Conservation (phyloP, 1,140 invertebrate species). For the Zaprionus nigranus region DNA sequence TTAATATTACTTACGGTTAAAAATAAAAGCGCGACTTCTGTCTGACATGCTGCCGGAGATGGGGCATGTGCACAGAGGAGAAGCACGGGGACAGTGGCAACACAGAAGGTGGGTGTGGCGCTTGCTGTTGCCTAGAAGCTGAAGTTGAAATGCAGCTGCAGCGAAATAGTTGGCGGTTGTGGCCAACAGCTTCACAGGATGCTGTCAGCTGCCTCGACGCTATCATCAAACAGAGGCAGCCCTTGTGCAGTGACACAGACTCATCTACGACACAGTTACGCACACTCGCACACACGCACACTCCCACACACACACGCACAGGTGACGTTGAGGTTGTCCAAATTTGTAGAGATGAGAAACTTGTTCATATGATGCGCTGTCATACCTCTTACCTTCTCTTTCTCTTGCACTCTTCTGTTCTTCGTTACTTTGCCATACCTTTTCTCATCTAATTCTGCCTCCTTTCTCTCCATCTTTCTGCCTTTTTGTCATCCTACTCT, state of each 20-base stretch:
- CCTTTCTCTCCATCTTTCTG: not conserved
- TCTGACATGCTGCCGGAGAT: slow-evolving; percentile 50
- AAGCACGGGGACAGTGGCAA: not conserved
- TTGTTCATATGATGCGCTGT: not conserved
- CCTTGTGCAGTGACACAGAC: not conserved
- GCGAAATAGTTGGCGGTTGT: slow-evolving; percentile 41
- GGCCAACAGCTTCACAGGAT: slow-evolving; percentile 29
- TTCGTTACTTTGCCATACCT: too few species aligned
- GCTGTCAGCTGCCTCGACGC: slow-evolving; percentile 32
- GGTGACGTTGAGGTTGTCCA: not conserved
- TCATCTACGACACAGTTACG: not conserved
- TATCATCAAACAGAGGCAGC: slow-evolving; percentile 21
- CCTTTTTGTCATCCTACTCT: not conserved
- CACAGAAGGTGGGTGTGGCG: not conserved
- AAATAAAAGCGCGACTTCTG: slow-evolving; percentile 73
- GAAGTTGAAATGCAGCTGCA: slow-evolving; percentile 19
- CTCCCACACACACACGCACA: not conserved
- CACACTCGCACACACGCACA: slow-evolving; percentile 12
- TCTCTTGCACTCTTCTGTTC: not conserved
- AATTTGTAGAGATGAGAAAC: not conserved
- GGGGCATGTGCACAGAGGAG: not conserved
- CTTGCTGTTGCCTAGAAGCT: not conserved
- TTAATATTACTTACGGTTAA: slow-evolving; percentile 83
- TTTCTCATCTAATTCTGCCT: not conserved
- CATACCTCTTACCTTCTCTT: not conserved